phyloP scores from a whole-genome alignment of 2,113 vertebrate genomes.

The Etia nguti region DNA sequence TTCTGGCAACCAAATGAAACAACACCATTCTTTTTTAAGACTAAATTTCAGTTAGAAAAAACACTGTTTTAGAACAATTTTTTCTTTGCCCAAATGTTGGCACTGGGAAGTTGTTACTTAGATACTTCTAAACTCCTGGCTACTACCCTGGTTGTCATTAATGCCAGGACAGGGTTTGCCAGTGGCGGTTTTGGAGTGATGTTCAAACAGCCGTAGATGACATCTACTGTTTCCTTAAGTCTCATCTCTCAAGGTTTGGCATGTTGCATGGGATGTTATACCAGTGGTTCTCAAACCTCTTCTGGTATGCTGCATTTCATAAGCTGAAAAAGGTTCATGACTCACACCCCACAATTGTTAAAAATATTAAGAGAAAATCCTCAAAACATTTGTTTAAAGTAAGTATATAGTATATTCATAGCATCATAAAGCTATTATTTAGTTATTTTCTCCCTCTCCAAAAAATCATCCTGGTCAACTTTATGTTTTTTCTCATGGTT shows the following conservation, averaged over 20 bases:
- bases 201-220: background rate
- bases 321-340: too few relatives aligned
- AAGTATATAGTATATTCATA: background rate
- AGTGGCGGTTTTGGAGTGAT: background rate
- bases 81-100: background rate
- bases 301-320: background rate
- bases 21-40: background rate
- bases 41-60: background rate
- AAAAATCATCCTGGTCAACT: background rate
- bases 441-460: background rate
- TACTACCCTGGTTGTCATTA: background rate
- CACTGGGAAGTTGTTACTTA: rapidly evolving
- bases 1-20: rapidly evolving
- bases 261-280: background rate
- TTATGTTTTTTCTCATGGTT: background rate
- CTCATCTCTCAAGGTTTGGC: background rate
- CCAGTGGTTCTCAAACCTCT: background rate
- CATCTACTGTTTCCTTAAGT: background rate
- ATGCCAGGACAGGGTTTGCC: background rate
- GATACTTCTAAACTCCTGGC: background rate
- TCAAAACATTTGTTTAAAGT: background rate
- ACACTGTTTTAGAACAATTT: background rate
- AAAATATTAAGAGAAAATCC: background rate
- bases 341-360: too few relatives aligned
- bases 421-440: background rate